Conservation (phyloP, 2,113 vertebrate genomes). For the Geococcyx californianus region DNA sequence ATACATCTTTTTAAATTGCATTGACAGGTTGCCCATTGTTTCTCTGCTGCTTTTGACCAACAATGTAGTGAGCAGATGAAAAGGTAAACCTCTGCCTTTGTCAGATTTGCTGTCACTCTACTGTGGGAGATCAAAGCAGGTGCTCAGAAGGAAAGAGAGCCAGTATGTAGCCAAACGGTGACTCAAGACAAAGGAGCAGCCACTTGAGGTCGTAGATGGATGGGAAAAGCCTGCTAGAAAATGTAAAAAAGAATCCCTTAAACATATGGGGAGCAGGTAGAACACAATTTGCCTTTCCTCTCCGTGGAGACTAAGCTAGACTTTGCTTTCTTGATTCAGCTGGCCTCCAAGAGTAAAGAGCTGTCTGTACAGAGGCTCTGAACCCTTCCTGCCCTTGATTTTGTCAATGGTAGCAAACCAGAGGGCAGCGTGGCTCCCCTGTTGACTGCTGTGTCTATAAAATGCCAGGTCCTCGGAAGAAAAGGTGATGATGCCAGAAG, state of each 20-base stretch:
- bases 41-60: neutral
- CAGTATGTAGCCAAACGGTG: neutral
- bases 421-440: neutral
- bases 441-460: neutral
- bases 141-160: neutral
- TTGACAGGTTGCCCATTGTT: neutral
- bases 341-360: neutral
- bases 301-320: neutral
- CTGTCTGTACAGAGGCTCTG: neutral
- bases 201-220: neutral
- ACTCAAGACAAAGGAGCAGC: neutral
- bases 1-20: neutral
- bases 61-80: neutral
- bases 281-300: neutral
- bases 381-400: neutral
- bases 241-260: neutral
- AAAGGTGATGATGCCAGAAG: neutral
- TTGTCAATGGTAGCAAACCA: neutral
- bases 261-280: neutral
- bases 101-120: neutral
- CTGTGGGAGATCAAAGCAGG: neutral
- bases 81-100: constrained; percentile 8
- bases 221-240: neutral
- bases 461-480: neutral
- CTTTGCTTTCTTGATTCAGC: neutral